phyloP scores from a whole-genome alignment of 2,797 vertebrate species.

The Poecilia velifera region DNA sequence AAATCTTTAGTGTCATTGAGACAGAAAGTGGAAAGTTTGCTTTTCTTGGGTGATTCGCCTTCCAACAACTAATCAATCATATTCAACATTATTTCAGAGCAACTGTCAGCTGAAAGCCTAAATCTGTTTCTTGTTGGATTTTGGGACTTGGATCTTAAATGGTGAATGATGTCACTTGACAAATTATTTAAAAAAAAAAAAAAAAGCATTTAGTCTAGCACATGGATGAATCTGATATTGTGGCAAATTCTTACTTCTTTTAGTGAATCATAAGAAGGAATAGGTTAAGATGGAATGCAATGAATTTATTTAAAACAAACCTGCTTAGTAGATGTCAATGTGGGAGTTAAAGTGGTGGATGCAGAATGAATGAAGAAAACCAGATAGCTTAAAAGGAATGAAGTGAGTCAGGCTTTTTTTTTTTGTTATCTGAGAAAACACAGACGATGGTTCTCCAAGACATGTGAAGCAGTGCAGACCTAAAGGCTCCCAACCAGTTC shows the following conservation, averaged over 20 bases:
- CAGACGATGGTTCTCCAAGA: conserved; percentile 43
- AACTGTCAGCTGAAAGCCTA: conserved; percentile 1
- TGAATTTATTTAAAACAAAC: background rate
- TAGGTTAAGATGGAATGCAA: background rate
- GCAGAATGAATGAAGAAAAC: conserved; percentile 37
- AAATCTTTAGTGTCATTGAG: background rate
- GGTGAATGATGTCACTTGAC: conserved; percentile 15
- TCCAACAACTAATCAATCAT: conserved; percentile 12
- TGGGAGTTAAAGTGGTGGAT: conserved; percentile 14
- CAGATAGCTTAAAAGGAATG: conserved; percentile 29
- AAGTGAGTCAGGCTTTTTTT: conserved; percentile 13
- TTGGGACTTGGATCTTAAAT: conserved; percentile 7
- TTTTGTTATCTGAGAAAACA: conserved; percentile 62
- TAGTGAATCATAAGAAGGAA: conserved; percentile 11
- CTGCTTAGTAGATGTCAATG: background rate
- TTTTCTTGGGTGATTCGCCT: background rate
- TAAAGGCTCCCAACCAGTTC: conserved; percentile 29
- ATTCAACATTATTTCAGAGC: background rate
- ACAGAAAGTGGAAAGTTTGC: background rate
- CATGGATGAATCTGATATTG: conserved; percentile 21
- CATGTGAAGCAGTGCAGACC: conserved; percentile 66
- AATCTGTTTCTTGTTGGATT: background rate
- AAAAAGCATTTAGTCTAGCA: conserved; percentile 23
- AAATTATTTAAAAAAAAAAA: background rate
- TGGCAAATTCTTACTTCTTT: conserved; percentile 27